These are phyloP conservation scores for Lobophora halterata DNA, from an alignment of 2,888 invertebrate genomes.

Conservation along the genomic window DNA sequence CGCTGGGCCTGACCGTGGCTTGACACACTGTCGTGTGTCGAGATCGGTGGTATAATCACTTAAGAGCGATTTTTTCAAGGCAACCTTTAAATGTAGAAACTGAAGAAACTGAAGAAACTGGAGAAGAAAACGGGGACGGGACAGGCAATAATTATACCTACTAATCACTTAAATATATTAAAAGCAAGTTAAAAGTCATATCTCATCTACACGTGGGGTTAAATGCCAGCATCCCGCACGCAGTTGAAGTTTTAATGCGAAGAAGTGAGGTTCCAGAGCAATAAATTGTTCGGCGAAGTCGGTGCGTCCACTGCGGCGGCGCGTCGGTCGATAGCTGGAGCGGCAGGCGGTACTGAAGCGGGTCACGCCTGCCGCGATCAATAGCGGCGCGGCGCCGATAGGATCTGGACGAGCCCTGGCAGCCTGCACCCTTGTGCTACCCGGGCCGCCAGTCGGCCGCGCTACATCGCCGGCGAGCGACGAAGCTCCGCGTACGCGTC, in stretches of 20 bases:
- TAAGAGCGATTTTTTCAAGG: too few species aligned
- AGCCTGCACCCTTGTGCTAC: conserved; percentile 44
- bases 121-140: too few species aligned
- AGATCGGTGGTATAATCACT: too few species aligned
- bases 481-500: conserved; percentile 32
- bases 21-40: too few species aligned
- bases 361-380: conserved; percentile 67
- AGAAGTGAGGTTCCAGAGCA: conserved; percentile 53
- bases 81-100: too few species aligned
- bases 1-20: too few species aligned
- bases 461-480: conserved; percentile 52
- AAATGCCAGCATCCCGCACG: too few species aligned
- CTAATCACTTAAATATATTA: too few species aligned
- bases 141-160: too few species aligned
- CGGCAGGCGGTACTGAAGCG: conserved; percentile 69
- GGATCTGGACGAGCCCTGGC: conserved; percentile 57
- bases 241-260: conserved; percentile 23
- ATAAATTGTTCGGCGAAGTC: conserved; percentile 61
- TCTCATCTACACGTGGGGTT: too few species aligned
- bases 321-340: conserved; percentile 68
- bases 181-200: too few species aligned
- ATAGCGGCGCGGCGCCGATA: conserved; percentile 65
- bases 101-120: too few species aligned
- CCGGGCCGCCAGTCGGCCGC: conserved; percentile 60
- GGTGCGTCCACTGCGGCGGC: conserved; percentile 63